These are phyloP conservation scores for Dufourea novaeangliae DNA, from an alignment of 1,140 invertebrate species.

Conservation along the genomic window DNA sequence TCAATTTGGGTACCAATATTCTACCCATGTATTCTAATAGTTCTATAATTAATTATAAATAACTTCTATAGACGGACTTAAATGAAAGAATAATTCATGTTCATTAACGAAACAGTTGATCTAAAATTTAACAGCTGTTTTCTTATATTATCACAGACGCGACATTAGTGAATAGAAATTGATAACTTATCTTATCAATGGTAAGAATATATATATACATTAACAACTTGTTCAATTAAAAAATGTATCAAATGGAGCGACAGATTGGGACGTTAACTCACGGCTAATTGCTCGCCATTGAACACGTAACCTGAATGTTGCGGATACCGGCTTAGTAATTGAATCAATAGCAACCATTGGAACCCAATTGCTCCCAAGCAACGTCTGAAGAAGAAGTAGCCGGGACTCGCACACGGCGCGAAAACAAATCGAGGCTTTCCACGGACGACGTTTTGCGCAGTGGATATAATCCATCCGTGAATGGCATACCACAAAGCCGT, in stretches of 20 bases:
- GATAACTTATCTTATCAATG: too few relatives aligned
- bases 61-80: too few relatives aligned
- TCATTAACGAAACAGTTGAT: too few relatives aligned
- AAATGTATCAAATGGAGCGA: neutral
- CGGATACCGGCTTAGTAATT: neutral
- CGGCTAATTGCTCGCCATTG: neutral
- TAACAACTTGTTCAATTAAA: neutral
- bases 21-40: too few relatives aligned
- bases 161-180: too few relatives aligned
- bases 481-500: constrained; percentile 63
- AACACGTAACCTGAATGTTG: neutral
- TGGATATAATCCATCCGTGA: constrained; percentile 51
- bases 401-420: constrained; percentile 60
- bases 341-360: constrained; percentile 1
- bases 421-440: constrained; percentile 77
- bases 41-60: too few relatives aligned
- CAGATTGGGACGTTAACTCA: neutral
- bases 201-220: too few relatives aligned
- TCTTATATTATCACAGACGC: too few relatives aligned
- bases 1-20: too few relatives aligned
- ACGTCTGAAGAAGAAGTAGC: neutral
- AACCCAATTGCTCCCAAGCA: neutral
- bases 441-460: constrained; percentile 52
- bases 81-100: too few relatives aligned
- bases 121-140: too few relatives aligned